Base-by-base conservation (phyloP, 1,140 invertebrate genomes). In the Drosophila quadrilineata region DNA sequence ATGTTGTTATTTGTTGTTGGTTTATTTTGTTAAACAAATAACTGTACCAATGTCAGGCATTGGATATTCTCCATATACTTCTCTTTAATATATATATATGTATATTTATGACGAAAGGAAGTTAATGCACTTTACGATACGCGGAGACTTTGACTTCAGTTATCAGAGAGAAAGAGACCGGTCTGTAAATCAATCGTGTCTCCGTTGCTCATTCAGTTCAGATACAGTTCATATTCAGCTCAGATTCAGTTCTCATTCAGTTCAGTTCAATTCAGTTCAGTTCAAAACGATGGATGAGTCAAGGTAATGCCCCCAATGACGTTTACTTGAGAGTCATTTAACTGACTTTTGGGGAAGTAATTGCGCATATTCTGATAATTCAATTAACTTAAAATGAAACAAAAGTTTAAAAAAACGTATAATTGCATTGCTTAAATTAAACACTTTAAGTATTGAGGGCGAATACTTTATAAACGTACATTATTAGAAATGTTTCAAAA, bases 11-110 rank as follows among this genome's bases (percentile, higher is more conserved):
- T 66, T 71, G 62, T 64, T 31, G 2, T 31, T 31, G 6, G 2
- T 16, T 40, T 22, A 12, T 41, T 5, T 10, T 21, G 21, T 22
- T 22, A 52, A 50, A 24, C 46, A 72, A 50, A 79, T 85, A 85
- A 85, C 79, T 85, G 79, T 85, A 85, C 66, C 80, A 85, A 79
- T 85, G 79, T 40, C 79, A 85, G 52, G 26, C 54, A 21, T 54
- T 48, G 53, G 1, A 10, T 14, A 6, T 16, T 35, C 8, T 9
- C 29, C 1, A 9, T 2, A 5, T n/a, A 4, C 64, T 57, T 40
- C 3, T 28, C 5, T 40, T 71, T 64, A n/a, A n/a, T n/a, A n/a
- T 33, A 9, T 33, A 9, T n/a, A 9, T 33, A 10, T 33, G 29
- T n/a, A 10, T 28, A 60, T 65, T 75, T 75, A 56, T 73, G 64